These are phyloP conservation scores for Gephyroberyx darwinii DNA, from an alignment of 2,797 vertebrate genomes.

Conservation along the genomic window DNA sequence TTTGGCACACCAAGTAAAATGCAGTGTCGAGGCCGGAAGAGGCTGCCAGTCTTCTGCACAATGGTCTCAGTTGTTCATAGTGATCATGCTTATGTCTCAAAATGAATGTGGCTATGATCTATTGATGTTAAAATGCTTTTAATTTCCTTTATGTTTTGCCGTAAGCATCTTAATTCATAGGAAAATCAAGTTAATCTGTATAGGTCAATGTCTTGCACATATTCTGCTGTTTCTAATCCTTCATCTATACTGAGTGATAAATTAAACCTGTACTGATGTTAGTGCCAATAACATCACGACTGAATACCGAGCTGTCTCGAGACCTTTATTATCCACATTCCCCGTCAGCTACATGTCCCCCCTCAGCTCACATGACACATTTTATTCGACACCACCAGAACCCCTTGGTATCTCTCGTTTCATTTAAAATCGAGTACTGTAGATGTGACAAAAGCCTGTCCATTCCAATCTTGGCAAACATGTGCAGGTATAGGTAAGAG, in stretches of 20 bases:
- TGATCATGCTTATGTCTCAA: too few relatives aligned
- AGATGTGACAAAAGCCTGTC: conserved; percentile 28
- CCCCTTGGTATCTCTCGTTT: conserved; percentile 18
- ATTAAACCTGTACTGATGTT: conserved; percentile 37
- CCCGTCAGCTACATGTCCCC: conserved; percentile 26
- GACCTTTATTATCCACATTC: conserved; percentile 46
- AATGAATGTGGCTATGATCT: too few relatives aligned
- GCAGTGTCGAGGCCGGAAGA: too few relatives aligned
- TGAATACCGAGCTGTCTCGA: conserved; percentile 27
- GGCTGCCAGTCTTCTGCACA: too few relatives aligned
- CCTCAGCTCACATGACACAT: conserved; percentile 13
- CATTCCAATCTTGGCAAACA: conserved; percentile 12
- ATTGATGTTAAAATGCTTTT: not conserved
- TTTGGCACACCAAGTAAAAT: too few relatives aligned
- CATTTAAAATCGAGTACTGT: not conserved
- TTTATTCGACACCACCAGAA: conserved; percentile 37
- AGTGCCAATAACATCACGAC: conserved; percentile 40
- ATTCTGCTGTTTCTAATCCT: conserved; percentile 15
- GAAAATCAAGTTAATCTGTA: not conserved
- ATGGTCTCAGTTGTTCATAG: too few relatives aligned
- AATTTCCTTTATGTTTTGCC: not conserved
- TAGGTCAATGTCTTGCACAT: not conserved
- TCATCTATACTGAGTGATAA: conserved; percentile 21
- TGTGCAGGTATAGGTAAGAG: conserved; percentile 19
- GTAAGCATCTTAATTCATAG: not conserved